Evolutionary conservation across 1,140 invertebrate species (phyloP), one percentile per base, ranked within the genome.

Genomic region (Pseudomyrmex cubaensis): DNA sequence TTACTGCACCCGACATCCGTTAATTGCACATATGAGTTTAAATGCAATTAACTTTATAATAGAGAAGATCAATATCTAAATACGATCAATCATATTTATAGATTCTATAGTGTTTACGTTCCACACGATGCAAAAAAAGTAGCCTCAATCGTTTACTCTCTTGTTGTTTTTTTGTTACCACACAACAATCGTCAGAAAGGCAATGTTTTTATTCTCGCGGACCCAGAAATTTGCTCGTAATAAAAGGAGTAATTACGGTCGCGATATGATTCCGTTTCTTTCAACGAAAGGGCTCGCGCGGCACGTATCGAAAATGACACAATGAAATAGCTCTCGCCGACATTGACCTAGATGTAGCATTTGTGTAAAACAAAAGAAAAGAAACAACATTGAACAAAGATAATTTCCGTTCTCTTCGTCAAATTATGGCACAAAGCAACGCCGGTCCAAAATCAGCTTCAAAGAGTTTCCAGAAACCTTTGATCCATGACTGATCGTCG

Each of bases 281-380:
- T 57, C 20, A 52, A 57, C 54, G 56, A 85, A 87, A 86, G 72
- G 77, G 77, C 48, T 73, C 44, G 35, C 57, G 64, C 48, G 59
- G 67, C 59, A 70, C 25, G 61, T 78, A 61, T 48, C 50, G 56
- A 56, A 75, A 87, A 87, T 59, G 54, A 78, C 67, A 80, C 12
- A 35, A 35, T 66, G 15, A 54, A 67, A 50, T 69, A 62, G 72
- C 50, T 74, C 35, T 76, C 15, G 63, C 5, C 46, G 73, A 78
- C 86, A 86, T 20, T 87, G 86, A 87, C 86, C 85, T 22, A 74
- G 5, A 84, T 87, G n/a, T 56, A 63, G 74, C 35, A 46, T 20
- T 46, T 56, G 57, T 15, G 63, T 2, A 20, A 35, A 50, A 76
- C 66, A 54, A 75, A 63, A 46, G 46, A 54, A 61, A 20, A 20